phyloP scores from a whole-genome alignment of 2,888 invertebrate species.

The Drosophila differens region DNA sequence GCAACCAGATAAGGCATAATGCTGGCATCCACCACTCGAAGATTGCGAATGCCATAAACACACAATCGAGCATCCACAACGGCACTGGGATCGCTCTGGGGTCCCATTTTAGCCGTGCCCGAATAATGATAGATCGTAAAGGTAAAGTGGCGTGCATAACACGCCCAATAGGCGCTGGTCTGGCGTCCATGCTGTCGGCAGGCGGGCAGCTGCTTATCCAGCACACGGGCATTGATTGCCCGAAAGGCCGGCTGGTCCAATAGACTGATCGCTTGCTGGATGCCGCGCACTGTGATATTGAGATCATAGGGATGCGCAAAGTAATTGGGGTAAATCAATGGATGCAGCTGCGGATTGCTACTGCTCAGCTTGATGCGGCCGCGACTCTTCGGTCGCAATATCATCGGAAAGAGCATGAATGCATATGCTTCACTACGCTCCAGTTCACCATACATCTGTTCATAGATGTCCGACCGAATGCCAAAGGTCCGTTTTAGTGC shows the following conservation, averaged over 20 bases:
- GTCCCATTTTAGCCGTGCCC: slow-evolving; percentile 89
- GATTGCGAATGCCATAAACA: slow-evolving; percentile 86
- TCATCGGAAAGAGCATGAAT: slow-evolving; percentile 88
- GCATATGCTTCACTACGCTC: slow-evolving; percentile 80
- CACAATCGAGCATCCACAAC: slow-evolving; percentile 88
- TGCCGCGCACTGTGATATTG: slow-evolving; percentile 87
- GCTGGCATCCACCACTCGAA: slow-evolving; percentile 87
- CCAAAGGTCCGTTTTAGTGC: slow-evolving; percentile 84
- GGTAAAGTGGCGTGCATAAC: slow-evolving; percentile 88
- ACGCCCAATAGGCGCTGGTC: slow-evolving; percentile 88
- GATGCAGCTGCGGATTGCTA: slow-evolving; percentile 88
- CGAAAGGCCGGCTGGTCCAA: slow-evolving; percentile 86
- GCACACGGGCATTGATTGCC: slow-evolving; percentile 86
- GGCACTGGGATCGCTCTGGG: slow-evolving; percentile 86
- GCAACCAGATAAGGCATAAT: slow-evolving; percentile 86
- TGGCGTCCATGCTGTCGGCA: slow-evolving; percentile 86
- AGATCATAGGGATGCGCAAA: slow-evolving; percentile 88
- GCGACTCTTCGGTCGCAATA: slow-evolving; percentile 89
- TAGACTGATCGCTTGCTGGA: slow-evolving; percentile 86
- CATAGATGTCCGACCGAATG: slow-evolving; percentile 84
- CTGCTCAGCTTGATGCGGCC: slow-evolving; percentile 88
- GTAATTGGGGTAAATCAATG: slow-evolving; percentile 90
- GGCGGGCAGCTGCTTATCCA: slow-evolving; percentile 86
- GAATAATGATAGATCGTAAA: slow-evolving; percentile 88
- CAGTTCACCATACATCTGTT: slow-evolving; percentile 84